A percentile compares a stretch with the other conserved stretches of the same genome.
Evolutionary conservation across 2,888 invertebrate species (phyloP).

Genomic region (Cerceris ruficornis): DNA sequence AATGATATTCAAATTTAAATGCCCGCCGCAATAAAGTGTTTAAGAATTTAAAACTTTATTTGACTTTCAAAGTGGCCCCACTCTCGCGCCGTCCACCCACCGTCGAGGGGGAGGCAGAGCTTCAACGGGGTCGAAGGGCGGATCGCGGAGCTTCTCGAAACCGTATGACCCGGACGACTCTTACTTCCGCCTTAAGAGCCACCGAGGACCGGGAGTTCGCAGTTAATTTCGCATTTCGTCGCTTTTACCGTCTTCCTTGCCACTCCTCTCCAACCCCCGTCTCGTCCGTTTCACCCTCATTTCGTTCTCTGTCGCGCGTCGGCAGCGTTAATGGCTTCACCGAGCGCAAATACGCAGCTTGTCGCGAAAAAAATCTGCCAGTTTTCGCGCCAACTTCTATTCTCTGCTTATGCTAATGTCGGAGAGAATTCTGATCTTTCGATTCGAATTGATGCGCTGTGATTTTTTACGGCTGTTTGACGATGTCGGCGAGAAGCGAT

Average conservation of each 20-base stretch:
- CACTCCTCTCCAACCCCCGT: constrained; percentile 24
- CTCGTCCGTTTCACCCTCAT: background rate
- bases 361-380: background rate
- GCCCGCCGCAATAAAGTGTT: constrained; percentile 77
- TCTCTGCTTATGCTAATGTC: no score
- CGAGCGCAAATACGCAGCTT: constrained; percentile 34
- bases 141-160: constrained; percentile 1
- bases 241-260: constrained; percentile 52
- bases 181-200: constrained; percentile 51
- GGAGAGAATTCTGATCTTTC: no score
- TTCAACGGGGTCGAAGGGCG: no score
- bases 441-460: background rate
- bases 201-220: constrained; percentile 48
- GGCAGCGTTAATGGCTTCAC: constrained; percentile 40
- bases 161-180: constrained; percentile 42
- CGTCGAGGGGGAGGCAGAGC: background rate
- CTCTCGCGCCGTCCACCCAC: background rate
- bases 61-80: constrained; percentile 73
- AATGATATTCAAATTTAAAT: constrained; percentile 80
- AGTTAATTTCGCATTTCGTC: constrained; percentile 68
- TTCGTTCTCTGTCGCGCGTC: background rate
- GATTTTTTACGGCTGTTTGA: background rate
- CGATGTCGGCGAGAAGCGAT: background rate
- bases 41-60: constrained; percentile 78
- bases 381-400: no score